Evolutionary conservation across 2,113 vertebrate genomes (phyloP), one percentile per base, ranked within the genome.

Genomic region (Chauna torquata): DNA sequence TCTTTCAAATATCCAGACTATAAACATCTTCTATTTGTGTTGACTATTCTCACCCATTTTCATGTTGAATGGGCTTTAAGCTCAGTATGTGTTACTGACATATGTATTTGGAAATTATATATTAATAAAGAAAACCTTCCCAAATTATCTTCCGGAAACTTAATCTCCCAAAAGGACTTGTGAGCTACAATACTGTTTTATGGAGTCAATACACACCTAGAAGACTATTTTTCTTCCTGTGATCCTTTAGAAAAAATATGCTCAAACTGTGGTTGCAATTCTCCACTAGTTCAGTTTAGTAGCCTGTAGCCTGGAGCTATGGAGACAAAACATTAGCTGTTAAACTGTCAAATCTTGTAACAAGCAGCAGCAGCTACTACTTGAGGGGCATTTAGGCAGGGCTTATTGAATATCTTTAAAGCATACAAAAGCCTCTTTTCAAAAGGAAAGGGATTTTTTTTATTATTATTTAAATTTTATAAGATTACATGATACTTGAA

Each of bases 331-430:
- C 59, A 92, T 88, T 86, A 86, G 59, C 68, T 95, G 45, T 92
- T 94, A 82, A 85, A 92, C 55, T 96, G 91, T 71, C 90, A 92
- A 92, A 82, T 70, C 15, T 75, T 75, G 30, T 64, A 86, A 68
- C 42, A 71, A 94, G 57, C 28, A 90, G 45, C 17, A 88, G 64
- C 64, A 83, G 44, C 72, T 36, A 2, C 66, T 70, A 57, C 54
- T 92, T 92, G 55, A 80, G 66, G 78, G 49, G 36, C n/a, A 25
- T 83, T 82, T 87, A 80, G 87, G 9, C 16, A 69, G 24, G 24
- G 9, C 36, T 82, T 91, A 59, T 7, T 77, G 52, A 65, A 85
- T 85, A 34, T 47, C 91, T 96, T 38, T 58, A 77, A 95, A 78
- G 17, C 16, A 17, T 38, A 28, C 6, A 61, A 94, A 86, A 82